A percentile compares a stretch with the other conserved stretches of the same genome.
These are phyloP conservation scores for Eumacrocentrus americanus DNA, from an alignment of 2,888 invertebrate genomes.

Conservation along the genomic window DNA sequence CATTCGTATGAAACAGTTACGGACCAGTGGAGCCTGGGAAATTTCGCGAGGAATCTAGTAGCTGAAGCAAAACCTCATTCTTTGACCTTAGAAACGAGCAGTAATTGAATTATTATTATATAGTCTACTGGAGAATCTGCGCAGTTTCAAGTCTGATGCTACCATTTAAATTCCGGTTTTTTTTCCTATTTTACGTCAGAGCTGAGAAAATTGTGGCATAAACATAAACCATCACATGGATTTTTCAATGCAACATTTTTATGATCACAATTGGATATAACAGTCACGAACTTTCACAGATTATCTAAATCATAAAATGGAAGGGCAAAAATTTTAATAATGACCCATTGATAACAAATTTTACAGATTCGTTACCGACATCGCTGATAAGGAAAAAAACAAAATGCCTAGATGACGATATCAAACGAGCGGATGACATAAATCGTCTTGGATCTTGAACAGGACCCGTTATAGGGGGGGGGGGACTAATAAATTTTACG, in stretches of 20 bases:
- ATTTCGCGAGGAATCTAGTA: conserved; percentile 36
- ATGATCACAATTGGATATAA: too few relatives aligned
- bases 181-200: not conserved
- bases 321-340: too few relatives aligned
- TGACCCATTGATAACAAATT: too few relatives aligned
- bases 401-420: too few relatives aligned
- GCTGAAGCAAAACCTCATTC: conserved; percentile 22
- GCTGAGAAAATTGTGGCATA: too few relatives aligned
- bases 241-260: too few relatives aligned
- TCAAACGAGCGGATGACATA: not conserved
- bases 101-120: conserved; percentile 13
- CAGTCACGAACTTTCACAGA: too few relatives aligned
- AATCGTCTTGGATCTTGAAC: not conserved
- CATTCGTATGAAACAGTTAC: conserved; percentile 31
- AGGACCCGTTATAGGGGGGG: conserved; percentile 10
- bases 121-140: not conserved
- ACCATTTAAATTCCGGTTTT: not conserved
- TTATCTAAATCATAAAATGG: too few relatives aligned
- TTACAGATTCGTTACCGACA: too few relatives aligned
- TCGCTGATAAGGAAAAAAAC: too few relatives aligned
- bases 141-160: not conserved
- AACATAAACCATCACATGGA: too few relatives aligned
- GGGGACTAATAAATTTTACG: conserved; percentile 18
- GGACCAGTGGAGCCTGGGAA: conserved; percentile 37
- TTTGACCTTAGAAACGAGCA: not conserved